These are phyloP conservation scores for Athalia rosae DNA, from an alignment of 2,888 invertebrate species.

Conservation along the genomic window DNA sequence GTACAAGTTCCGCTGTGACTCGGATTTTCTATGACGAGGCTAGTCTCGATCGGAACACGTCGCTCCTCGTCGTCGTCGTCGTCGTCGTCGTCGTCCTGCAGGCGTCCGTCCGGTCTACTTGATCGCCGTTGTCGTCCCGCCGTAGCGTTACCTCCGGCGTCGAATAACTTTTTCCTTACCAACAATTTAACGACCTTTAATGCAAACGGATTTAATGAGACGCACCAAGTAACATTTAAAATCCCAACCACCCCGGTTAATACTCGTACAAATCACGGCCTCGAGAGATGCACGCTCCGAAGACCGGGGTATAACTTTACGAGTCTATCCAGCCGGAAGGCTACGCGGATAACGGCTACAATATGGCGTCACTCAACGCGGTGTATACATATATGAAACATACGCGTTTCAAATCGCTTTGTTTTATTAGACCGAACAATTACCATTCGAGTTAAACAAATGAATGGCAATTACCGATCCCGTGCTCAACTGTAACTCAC, in stretches of 20 bases:
- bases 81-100: not conserved
- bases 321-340: constrained; percentile 12
- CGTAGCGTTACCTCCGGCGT: constrained; percentile 13
- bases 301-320: not conserved
- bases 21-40: no score
- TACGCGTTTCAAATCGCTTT: not conserved
- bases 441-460: constrained; percentile 20
- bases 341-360: not conserved
- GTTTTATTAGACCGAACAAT: constrained; percentile 23
- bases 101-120: not conserved
- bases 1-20: no score
- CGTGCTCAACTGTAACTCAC: no score
- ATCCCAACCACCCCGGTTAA: constrained; percentile 20
- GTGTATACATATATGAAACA: not conserved
- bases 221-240: constrained; percentile 28
- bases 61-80: constrained; percentile 22
- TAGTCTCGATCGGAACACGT: no score
- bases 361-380: constrained; percentile 5
- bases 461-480: constrained; percentile 18
- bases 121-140: not conserved
- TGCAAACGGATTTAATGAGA: constrained; percentile 41
- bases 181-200: constrained; percentile 38
- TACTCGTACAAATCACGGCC: not conserved
- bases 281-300: constrained; percentile 3
- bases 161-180: not conserved